Conservation (phyloP, 2,888 invertebrate species). For the Laothoe populi region DNA sequence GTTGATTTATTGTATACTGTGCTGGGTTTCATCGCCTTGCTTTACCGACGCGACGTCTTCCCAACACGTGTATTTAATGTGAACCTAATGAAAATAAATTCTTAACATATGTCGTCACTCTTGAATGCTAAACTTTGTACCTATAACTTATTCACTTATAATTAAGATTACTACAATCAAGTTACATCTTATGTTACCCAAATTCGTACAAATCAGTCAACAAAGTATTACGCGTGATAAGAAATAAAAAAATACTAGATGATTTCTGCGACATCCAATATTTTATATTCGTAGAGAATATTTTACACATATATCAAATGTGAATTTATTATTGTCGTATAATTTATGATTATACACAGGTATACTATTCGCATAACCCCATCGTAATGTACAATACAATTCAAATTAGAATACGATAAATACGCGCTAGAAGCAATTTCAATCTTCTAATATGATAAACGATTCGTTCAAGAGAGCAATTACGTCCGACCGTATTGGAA, state of each 20-base stretch:
- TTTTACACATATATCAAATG: conserved; percentile 25
- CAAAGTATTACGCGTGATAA: conserved; percentile 43
- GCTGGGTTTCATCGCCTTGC: conserved; percentile 69
- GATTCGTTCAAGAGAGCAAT: conserved; percentile 77
- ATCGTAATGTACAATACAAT: conserved; percentile 48
- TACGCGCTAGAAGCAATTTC: conserved; percentile 58
- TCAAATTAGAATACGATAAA: conserved; percentile 59
- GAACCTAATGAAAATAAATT: conserved; percentile 71
- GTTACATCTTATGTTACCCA: background rate
- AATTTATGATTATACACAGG: conserved; percentile 35
- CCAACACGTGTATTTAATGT: conserved; percentile 63
- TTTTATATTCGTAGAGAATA: background rate
- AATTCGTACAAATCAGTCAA: background rate
- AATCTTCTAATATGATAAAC: conserved; percentile 74
- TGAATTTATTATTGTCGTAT: conserved; percentile 30
- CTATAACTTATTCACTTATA: background rate
- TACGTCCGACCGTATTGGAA: conserved; percentile 57
- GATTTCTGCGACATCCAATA: conserved; percentile 14
- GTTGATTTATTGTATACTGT: conserved; percentile 77
- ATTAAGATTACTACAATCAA: too few species aligned
- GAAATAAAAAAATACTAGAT: conserved; percentile 49
- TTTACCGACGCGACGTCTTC: conserved; percentile 47
- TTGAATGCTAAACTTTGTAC: conserved; percentile 35
- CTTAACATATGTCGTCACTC: conserved; percentile 66
- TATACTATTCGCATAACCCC: conserved; percentile 41